Evolutionary conservation across 2,888 invertebrate genomes (phyloP).

Genomic region (Cheilosia soror): DNA sequence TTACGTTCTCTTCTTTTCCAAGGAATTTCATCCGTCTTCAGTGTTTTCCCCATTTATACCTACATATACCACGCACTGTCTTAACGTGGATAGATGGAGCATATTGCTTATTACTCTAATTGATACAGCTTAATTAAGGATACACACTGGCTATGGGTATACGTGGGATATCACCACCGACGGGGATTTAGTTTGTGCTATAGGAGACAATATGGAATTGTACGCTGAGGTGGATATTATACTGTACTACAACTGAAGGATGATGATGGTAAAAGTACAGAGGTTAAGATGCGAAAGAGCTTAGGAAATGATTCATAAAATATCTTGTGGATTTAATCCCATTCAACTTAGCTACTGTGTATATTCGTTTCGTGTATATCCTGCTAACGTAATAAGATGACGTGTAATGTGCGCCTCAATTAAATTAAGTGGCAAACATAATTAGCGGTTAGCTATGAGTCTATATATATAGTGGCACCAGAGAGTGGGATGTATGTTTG

Average conservation of each 20-base stretch:
- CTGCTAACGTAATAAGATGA: slow-evolving; percentile 73
- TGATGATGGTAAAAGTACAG: slow-evolving; percentile 21
- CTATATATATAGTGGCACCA: not conserved
- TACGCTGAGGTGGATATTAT: slow-evolving; percentile 61
- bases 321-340: slow-evolving; percentile 74
- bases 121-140: slow-evolving; percentile 75
- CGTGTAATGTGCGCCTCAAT: slow-evolving; percentile 75
- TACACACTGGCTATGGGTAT: slow-evolving; percentile 49
- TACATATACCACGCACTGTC: slow-evolving; percentile 15
- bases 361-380: slow-evolving; percentile 32
- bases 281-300: slow-evolving; percentile 64
- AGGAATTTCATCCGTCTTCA: slow-evolving; percentile 62
- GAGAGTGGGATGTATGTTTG: slow-evolving; percentile 46
- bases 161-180: slow-evolving; percentile 75
- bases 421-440: slow-evolving; percentile 76
- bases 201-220: slow-evolving; percentile 50
- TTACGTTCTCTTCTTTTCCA: slow-evolving; percentile 53
- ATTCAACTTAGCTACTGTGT: slow-evolving; percentile 61
- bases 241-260: slow-evolving; percentile 15
- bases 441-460: slow-evolving; percentile 65
- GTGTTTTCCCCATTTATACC: slow-evolving; percentile 6
- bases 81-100: slow-evolving; percentile 54
- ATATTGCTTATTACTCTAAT: slow-evolving; percentile 75
- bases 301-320: slow-evolving; percentile 75
- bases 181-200: slow-evolving; percentile 65